phyloP scores from a whole-genome alignment of 2,113 vertebrate species.

The Pseudorhombus dupliciocellatus region DNA sequence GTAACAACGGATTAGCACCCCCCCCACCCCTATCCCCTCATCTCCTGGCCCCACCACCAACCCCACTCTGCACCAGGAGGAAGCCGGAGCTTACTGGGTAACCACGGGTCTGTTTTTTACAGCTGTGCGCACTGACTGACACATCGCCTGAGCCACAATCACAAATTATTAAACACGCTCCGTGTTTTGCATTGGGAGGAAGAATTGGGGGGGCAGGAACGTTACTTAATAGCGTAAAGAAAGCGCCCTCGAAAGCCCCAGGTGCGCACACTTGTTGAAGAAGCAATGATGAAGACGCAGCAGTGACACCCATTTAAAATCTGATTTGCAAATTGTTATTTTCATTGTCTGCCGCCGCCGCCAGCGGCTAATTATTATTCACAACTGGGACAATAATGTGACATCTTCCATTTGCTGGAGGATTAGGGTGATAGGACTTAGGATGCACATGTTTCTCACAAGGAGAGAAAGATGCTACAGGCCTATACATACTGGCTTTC shows the following conservation, averaged over 20 bases:
- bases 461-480: constrained; percentile 36
- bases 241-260: constrained; percentile 28
- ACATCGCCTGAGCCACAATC: constrained; percentile 12
- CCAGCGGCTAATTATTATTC: constrained; percentile 71
- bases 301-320: constrained; percentile 60
- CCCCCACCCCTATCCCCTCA: too few species aligned
- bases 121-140: constrained; percentile 30
- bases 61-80: not conserved
- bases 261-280: constrained; percentile 56
- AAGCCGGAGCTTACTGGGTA: constrained; percentile 25
- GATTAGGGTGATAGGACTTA: constrained; percentile 54
- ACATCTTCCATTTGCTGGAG: constrained; percentile 65
- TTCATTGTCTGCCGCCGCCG: constrained; percentile 38
- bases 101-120: constrained; percentile 39
- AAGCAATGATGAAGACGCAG: constrained; percentile 43
- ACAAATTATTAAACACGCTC: constrained; percentile 27
- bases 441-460: constrained; percentile 57
- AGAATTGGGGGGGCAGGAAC: too few species aligned
- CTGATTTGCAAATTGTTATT: constrained; percentile 68
- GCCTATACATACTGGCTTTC: constrained; percentile 56
- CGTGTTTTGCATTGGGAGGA: not conserved
- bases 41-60: not conserved
- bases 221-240: constrained; percentile 25
- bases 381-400: constrained; percentile 61
- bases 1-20: constrained; percentile 16